Evolutionary conservation across 2,797 vertebrate species (phyloP), one percentile per base, ranked within the genome.

Genomic region (Delichon dasypus): DNA sequence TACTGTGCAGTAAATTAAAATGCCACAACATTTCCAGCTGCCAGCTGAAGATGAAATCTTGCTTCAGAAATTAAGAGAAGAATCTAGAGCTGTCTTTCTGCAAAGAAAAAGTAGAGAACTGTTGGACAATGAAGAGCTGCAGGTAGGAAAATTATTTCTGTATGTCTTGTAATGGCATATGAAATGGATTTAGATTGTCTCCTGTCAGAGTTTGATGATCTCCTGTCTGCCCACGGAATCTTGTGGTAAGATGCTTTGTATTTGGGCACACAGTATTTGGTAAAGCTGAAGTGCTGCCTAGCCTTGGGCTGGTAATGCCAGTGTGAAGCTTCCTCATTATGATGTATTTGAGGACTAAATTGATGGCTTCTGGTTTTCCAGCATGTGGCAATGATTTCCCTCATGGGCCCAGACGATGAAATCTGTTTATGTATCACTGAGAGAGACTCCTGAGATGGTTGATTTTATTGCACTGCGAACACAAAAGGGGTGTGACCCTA

Each of bases 61-160:
- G 88, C 98, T 99, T 78, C 99, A 99, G 96, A 99, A 99, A 93
- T 97, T 99, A 95, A 98, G 99, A 96, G 99, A 99, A 95, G 99
- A 99, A 97, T 99, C 99, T 53, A 98, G 99, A 98, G 99, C 99
- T 5, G 99, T 99, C n/a, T 99, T 99, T 96, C 98, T 99, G 64
- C 99, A 99, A 97, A 98, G 99, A 93, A 99, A 99, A 97, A 99
- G 99, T 96, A 98, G 99, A 95, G 99, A 99, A 81, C 98, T 99
- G 23, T 96, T 99, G 84, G 99, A 99, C 97, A 99, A 99, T 70
- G 99, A 99, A 96, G 99, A 99, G 92, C 97, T 99, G 51, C 99
- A 99, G 98, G 99, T 99, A 95, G 88, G 92, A 91, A 70, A n/a
- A 34, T 40, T 18, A 30, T 68, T 79, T 89, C 40, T 77, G 44